These are phyloP conservation scores for Tillus elongatus DNA, from an alignment of 2,888 invertebrate genomes.

Conservation along the genomic window DNA sequence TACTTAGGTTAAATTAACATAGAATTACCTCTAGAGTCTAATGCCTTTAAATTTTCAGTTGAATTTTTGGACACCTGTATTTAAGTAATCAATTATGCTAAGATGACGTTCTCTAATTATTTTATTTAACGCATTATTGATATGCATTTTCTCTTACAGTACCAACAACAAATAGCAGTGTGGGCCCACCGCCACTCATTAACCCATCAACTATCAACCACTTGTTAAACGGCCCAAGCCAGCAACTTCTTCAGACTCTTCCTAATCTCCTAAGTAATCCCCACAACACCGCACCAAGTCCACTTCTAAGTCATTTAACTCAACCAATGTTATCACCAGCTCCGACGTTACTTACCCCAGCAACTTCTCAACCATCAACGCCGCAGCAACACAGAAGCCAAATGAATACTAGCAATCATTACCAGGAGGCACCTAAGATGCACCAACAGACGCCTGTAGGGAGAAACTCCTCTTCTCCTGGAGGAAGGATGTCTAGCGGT, in stretches of 20 bases:
- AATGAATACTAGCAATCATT: constrained; percentile 26
- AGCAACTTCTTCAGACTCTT: constrained; percentile 66
- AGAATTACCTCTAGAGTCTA: too few relatives aligned
- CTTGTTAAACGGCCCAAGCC: constrained; percentile 62
- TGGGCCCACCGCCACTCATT: constrained; percentile 59
- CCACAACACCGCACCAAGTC: constrained; percentile 23
- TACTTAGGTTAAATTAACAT: too few relatives aligned
- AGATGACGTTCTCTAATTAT: too few relatives aligned
- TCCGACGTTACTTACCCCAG: constrained; percentile 24
- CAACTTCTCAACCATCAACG: constrained; percentile 18
- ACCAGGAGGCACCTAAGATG: constrained; percentile 33
- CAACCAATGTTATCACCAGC: constrained; percentile 30
- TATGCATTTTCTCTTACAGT: constrained; percentile 29
- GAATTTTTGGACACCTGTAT: too few relatives aligned
- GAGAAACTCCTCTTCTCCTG: constrained; percentile 41
- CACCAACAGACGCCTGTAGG: constrained; percentile 27
- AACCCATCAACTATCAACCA: constrained; percentile 61
- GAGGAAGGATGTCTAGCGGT: constrained; percentile 41
- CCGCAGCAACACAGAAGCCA: constrained; percentile 19
- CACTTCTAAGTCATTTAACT: constrained; percentile 34
- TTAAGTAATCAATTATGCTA: too few relatives aligned
- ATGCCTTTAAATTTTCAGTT: too few relatives aligned
- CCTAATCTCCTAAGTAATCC: constrained; percentile 50
- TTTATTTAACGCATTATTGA: too few relatives aligned
- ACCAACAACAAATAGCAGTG: constrained; percentile 54